Evolutionary conservation across 2,113 vertebrate species (phyloP).

Genomic region (Genyomyrus donnyi): DNA sequence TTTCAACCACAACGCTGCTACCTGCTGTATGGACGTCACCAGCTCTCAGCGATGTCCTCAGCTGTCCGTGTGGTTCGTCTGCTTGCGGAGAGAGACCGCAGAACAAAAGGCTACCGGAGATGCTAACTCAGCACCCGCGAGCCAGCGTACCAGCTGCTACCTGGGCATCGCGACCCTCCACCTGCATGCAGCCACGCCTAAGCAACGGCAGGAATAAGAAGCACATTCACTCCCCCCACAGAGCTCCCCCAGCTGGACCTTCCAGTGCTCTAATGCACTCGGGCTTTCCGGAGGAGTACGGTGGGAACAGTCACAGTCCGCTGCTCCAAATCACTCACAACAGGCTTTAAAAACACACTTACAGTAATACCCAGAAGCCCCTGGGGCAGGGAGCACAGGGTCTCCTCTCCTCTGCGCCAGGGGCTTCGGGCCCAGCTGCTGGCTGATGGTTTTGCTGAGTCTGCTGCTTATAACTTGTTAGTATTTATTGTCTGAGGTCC

Average conservation of each 20-base stretch:
- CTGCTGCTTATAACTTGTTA: neutral
- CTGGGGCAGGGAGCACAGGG: neutral
- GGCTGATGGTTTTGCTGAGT: neutral
- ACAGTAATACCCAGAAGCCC: slow-evolving; percentile 24
- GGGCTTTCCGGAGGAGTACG: neutral
- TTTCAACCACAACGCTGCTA: neutral
- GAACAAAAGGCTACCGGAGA: neutral
- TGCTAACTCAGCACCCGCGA: no score
- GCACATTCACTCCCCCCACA: neutral
- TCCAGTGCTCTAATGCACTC: neutral
- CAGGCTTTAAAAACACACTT: slow-evolving; percentile 16
- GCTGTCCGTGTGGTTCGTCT: neutral
- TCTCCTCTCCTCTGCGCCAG: neutral
- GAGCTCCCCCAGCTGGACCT: neutral
- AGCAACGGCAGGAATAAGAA: neutral
- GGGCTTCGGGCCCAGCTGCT: neutral
- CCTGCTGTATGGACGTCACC: neutral
- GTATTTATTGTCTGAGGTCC: slow-evolving; percentile 2
- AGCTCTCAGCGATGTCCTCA: neutral
- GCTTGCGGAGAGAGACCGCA: neutral
- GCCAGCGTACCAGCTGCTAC: neutral
- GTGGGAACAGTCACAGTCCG: slow-evolving; percentile 9
- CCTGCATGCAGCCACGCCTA: neutral
- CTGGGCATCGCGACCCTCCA: neutral
- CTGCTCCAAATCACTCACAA: slow-evolving; percentile 18